Base-by-base conservation (phyloP, 2,113 vertebrate species). In the Clinocottus analis region DNA sequence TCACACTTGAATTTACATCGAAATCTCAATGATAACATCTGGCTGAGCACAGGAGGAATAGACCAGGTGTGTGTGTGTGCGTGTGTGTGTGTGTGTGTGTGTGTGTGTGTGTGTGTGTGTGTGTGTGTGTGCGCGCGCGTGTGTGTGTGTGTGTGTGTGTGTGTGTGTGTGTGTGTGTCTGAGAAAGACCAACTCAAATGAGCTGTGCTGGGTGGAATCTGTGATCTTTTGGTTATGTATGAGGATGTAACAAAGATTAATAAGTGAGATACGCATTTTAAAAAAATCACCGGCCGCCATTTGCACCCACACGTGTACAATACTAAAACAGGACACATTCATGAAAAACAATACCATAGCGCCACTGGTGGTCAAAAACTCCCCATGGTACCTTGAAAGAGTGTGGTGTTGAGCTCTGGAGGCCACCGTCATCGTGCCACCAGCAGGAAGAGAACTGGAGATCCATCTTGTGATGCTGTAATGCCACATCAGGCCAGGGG, bases 1-100 rank as follows among this genome's bases (percentile, higher is more conserved):
- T 89, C 85, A 85, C 73, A 78, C 82, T 90, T 84, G 85, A 85
- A 87, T 90, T 92, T 89, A 91, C 87, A 87, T 67, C 0, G 9
- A 86, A 84, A 75, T 83, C 60, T 77, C 67, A 85, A 47, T 17
- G 64, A 43, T 69, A 91, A 91, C 91, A 90, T 91, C 87, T 91
- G 85, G 84, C 64, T 19, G 49, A 65, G 63, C 41, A 58, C 76
- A 9, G 25, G 41, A 77, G 35, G 35, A 33, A 66, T 29, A 10
- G 21, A 71, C 59, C 70, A 69, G 65, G 62, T 59, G 53, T 62
- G 58, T 70, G 67, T 39, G 31, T 73, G 80, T 68, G 60, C 45
- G 51, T 53, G 53, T 62, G 33, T 75, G 35, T 70, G n/a, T 10
- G 63, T 37, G 41, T 31, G 17, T 67, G n/a, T 56, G 73, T 37